Evolutionary conservation across 2,888 invertebrate species (phyloP).

Genomic region (Ferrisia virgata): DNA sequence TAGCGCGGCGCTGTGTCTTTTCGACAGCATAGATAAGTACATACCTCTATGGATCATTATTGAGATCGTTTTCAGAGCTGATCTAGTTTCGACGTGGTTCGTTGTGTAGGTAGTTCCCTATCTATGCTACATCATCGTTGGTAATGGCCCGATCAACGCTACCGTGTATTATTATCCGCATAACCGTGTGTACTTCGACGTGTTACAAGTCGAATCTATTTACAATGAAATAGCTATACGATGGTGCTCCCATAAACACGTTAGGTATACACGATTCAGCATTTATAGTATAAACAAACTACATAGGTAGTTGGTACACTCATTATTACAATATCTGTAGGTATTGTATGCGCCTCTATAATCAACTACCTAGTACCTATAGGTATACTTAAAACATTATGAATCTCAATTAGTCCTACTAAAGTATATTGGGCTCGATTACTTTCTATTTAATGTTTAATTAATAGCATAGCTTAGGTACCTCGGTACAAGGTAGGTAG

Average conservation of each 20-base stretch:
- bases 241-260: no score
- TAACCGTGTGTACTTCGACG: no score
- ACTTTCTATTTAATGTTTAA: constrained; percentile 43
- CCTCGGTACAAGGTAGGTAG: no score
- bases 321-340: no score
- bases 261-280: no score
- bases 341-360: background rate
- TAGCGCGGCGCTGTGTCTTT: no score
- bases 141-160: background rate
- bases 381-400: background rate
- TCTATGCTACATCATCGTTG: background rate
- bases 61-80: constrained; percentile 39
- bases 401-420: constrained; percentile 40
- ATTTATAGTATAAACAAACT: no score
- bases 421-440: constrained; percentile 19
- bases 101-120: background rate
- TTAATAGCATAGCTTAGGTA: constrained; percentile 18
- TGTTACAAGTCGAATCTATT: background rate
- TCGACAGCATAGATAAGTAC: no score
- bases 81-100: constrained; percentile 31
- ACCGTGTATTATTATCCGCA: background rate
- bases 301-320: no score
- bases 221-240: no score
- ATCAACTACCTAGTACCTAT: background rate
- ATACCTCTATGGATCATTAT: constrained; percentile 27